Evolutionary conservation across 2,797 vertebrate genomes (phyloP).

Genomic region (Sebastes vulpes): DNA sequence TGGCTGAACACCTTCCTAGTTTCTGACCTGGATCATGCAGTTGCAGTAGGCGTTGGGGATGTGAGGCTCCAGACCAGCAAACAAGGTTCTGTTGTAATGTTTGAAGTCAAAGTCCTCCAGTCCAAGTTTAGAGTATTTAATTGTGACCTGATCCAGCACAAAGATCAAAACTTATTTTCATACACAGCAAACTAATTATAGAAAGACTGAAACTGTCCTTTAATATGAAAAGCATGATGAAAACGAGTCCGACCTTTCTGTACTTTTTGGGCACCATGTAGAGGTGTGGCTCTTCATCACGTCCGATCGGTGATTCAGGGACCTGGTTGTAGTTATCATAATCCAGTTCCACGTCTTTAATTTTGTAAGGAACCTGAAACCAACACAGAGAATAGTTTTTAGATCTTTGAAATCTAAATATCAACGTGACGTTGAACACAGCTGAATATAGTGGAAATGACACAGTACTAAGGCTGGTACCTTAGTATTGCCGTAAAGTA

Average conservation of each 20-base stretch:
- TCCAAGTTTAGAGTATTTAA: conserved; percentile 98
- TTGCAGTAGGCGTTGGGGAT: conserved; percentile 99
- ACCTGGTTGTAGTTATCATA: conserved; percentile 97
- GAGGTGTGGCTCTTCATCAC: conserved; percentile 95
- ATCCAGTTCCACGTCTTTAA: conserved; percentile 93
- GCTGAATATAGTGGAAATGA: not conserved
- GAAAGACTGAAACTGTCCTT: not conserved
- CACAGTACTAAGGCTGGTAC: not conserved
- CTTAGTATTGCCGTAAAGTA: too few relatives aligned
- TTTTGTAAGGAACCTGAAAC: conserved; percentile 93
- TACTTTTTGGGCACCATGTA: conserved; percentile 98
- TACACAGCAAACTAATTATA: not conserved
- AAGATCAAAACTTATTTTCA: not conserved
- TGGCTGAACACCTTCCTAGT: not conserved
- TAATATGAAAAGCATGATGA: not conserved
- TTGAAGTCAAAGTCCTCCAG: conserved; percentile 99
- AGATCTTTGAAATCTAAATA: not conserved
- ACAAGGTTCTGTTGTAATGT: conserved; percentile 98
- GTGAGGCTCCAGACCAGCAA: conserved; percentile 97
- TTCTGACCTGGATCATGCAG: conserved; percentile 97
- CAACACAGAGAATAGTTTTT: not conserved
- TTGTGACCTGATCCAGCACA: conserved; percentile 90
- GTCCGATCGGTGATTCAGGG: conserved; percentile 93
- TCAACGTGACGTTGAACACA: not conserved
- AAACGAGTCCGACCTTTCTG: conserved; percentile 89